Evolutionary conservation across 2,888 invertebrate species (phyloP), one percentile per base, ranked within the genome.

Genomic region (Eupithecia pulchellata): DNA sequence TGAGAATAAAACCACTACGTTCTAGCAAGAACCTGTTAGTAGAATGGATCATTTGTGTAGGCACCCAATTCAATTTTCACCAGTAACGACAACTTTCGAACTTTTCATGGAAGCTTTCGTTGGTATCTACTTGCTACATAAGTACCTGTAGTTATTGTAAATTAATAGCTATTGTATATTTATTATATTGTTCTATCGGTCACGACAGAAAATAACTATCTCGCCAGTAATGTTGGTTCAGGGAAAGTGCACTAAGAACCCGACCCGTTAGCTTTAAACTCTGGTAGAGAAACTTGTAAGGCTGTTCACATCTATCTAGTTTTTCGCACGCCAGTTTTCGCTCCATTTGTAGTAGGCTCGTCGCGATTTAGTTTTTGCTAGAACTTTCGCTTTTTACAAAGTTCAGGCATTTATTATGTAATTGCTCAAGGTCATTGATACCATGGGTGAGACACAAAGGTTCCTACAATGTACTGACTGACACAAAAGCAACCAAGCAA

Each of bases 271-370:
- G 79, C 77, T 82, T 78, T 79, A 78, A 81, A 78, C 79, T 81
- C 76, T 69, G 60, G 66, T 79, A 81, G 77, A 89, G 89, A 87
- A 89, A 90, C 88, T 80, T 77, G 82, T 82, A 85, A 87, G 89
- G 88, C 84, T 86, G 84, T 89, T 90, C 85, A 85, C 89, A 85
- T 86, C 83, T 80, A 79, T 82, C 84, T 82, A 82, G 87, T 88
- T 89, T 91, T 92, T 91, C 91, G 81, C 91, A 91, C 90, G 89
- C 84, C 70, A 85, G 86, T 83, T 91, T 91, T 91, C 91, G 88
- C 89, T 88, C 89, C 88, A 87, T 90, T 88, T 87, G 82, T 85
- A 84, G 84, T 74, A 75, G 70, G 68, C 47, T 32, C 62, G 68
- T 52, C 60, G 67, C 60, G 32, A 65, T 69, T 72, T 62, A 63